Base-by-base conservation (phyloP, 2,888 invertebrate genomes). In the Cephalotes varians region DNA sequence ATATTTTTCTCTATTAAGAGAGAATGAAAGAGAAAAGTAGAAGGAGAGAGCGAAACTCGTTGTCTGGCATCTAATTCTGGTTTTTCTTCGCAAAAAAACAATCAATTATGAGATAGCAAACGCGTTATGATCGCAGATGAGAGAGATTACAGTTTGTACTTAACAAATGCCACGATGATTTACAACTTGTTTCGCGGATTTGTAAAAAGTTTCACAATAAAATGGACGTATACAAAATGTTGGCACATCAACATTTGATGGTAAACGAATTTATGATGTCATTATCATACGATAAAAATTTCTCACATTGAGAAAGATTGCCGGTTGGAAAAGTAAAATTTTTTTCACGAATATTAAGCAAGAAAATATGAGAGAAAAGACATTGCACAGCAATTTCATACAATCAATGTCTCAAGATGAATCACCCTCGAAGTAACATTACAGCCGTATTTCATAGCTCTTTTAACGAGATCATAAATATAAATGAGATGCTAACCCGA, bases 91-190 rank as follows among this genome's bases (percentile, higher is more conserved):
- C 51, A 44, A 25, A 37, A 25, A 9, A 64, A 64, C 65, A 37
- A 65, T 76, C 51, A 65, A 65, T 76, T 76, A 65, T 54, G 51
- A 77, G 54, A 67, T 69, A 69, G 10, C 31, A n/a, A 10, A 21
- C 76, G 40, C 54, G 69, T 77, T 67, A 67, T 15, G 28, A 77
- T 69, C 54, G 21, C 5, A 40, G 51, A 76, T 76, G 64, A 64
- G 10, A 21, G 10, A 69, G 25, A 74, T 74, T 34, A 74, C 47
- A 21, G 10, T 67, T 76, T 67, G 40, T 44, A 44, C 54, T 54
- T 67, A 67, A 40, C 28, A 49, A 74, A 40, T 76, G 54, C 40
- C 21, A 77, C 6, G 10, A 77, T 56, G 31, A 77, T 56, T 67
- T 69, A 77, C 31, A 54, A 31, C n/a, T 15, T 40, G 10, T 51